These are phyloP conservation scores for Drosophila anomelani DNA, from an alignment of 2,888 invertebrate genomes.

Conservation along the genomic window DNA sequence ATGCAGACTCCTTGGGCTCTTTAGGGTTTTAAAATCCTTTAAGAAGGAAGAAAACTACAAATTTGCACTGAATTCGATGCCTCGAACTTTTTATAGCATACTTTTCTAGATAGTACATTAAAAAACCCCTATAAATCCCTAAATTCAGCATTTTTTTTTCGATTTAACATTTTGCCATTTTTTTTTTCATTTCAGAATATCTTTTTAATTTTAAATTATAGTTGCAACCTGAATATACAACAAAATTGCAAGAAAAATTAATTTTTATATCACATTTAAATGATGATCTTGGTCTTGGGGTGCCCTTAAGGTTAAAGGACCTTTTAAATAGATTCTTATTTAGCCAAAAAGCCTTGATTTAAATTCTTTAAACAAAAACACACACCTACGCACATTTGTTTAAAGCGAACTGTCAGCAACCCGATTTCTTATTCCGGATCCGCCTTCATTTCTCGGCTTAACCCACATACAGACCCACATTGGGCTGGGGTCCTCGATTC, in stretches of 20 bases:
- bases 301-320: neutral
- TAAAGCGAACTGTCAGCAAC: slow-evolving; percentile 4
- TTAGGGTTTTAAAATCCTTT: neutral
- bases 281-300: neutral
- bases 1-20: accelerated
- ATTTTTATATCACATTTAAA: neutral
- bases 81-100: too few relatives aligned
- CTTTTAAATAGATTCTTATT: neutral
- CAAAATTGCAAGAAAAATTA: neutral
- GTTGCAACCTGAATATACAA: too few relatives aligned
- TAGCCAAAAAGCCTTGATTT: too few relatives aligned
- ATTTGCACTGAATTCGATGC: neutral
- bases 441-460: slow-evolving; percentile 28
- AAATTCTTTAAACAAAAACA: neutral
- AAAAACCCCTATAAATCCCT: too few relatives aligned
- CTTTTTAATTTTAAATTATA: too few relatives aligned
- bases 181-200: too few relatives aligned
- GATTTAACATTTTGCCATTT: too few relatives aligned
- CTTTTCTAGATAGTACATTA: too few relatives aligned
- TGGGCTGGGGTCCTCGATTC: slow-evolving; percentile 4
- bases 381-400: neutral
- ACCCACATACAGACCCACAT: slow-evolving; percentile 21
- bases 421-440: slow-evolving; percentile 7
- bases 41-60: neutral
- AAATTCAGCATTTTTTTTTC: too few relatives aligned